A percentile compares a stretch with the other conserved stretches of the same genome.
These are phyloP conservation scores for Mastomys natalensis DNA, from an alignment of 2,113 vertebrate species.

Conservation along the genomic window DNA sequence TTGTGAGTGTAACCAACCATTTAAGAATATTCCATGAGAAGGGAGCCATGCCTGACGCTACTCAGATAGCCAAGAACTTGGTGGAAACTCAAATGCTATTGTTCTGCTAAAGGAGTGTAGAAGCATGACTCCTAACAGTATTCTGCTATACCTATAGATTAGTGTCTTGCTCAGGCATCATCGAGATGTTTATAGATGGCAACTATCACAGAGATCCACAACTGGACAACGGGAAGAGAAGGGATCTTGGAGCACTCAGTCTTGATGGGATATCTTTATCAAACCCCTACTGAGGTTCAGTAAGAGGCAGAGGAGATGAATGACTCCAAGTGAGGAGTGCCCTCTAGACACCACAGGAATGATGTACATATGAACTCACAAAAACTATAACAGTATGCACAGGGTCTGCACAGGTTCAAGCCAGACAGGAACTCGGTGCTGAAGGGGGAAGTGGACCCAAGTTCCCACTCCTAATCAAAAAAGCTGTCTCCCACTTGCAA, in stretches of 20 bases:
- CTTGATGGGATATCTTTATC: neutral
- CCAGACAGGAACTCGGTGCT: neutral
- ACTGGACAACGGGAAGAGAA: neutral
- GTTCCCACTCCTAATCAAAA: neutral
- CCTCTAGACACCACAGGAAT: neutral
- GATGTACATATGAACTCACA: neutral
- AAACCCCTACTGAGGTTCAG: neutral
- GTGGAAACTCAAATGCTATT: neutral
- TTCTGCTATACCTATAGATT: neutral
- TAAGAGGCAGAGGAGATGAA: neutral
- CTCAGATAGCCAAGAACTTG: neutral
- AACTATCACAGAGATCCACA: neutral
- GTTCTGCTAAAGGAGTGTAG: neutral
- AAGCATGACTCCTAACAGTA: neutral
- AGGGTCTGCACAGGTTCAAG: neutral
- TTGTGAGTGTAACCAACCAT: neutral
- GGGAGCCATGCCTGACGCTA: neutral
- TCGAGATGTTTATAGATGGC: neutral
- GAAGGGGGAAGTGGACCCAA: neutral
- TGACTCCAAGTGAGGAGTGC: neutral
- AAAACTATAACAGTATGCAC: no score
- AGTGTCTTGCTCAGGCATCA: neutral
- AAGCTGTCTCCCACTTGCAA: neutral
- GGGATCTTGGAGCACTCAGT: neutral
- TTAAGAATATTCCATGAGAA: neutral